Conservation (phyloP, 2,113 vertebrate species). For the Onychostruthus taczanowskii region DNA sequence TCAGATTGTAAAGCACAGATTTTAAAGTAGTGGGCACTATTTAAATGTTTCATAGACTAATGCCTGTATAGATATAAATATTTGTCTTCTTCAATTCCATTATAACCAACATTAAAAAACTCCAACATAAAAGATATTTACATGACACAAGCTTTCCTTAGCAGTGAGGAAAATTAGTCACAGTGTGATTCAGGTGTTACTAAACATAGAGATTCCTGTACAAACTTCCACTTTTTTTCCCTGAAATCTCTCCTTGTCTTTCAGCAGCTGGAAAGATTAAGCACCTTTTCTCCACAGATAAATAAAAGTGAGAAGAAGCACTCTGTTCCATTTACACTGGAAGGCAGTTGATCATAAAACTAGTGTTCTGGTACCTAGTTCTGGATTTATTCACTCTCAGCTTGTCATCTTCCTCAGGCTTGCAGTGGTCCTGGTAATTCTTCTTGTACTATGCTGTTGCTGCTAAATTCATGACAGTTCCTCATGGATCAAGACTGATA, state of each 20-base stretch:
- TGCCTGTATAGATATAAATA: not conserved
- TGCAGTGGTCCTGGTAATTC: not conserved
- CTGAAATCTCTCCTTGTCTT: constrained; percentile 17
- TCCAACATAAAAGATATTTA: not conserved
- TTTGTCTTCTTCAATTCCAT: not conserved
- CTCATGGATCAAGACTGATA: not conserved
- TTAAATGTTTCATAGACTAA: not conserved
- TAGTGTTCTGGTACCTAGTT: constrained; percentile 32
- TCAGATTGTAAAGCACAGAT: not conserved
- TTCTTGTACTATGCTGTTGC: not conserved
- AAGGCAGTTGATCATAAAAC: constrained; percentile 38
- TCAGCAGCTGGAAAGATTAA: constrained; percentile 28
- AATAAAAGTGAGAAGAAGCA: not conserved
- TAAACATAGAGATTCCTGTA: not conserved
- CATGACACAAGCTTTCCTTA: not conserved
- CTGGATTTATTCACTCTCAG: constrained; percentile 46
- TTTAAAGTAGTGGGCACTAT: not conserved
- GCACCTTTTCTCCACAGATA: constrained; percentile 19
- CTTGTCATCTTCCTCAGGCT: constrained; percentile 7
- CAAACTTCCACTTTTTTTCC: not conserved
- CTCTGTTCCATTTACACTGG: constrained; percentile 7
- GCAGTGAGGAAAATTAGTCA: not conserved
- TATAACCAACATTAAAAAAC: not conserved
- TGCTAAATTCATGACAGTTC: not conserved
- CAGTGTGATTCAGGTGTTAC: not conserved